Conservation (phyloP, 2,888 invertebrate species). For the Xanthorhoe spadicearia region DNA sequence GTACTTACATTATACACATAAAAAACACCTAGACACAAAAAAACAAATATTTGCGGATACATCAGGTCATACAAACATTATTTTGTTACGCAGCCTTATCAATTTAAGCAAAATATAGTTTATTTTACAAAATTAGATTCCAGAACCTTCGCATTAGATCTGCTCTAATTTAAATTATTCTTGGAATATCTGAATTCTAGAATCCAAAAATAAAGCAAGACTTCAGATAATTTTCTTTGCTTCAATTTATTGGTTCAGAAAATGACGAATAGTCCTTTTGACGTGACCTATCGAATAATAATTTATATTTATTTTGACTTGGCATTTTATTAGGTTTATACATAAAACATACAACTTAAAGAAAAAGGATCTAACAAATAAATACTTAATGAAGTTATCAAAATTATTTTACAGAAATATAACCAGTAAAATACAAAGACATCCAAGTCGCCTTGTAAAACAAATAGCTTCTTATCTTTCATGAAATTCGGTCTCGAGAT, state of each 20-base stretch:
- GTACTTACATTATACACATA: too few relatives aligned
- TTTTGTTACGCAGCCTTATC: too few relatives aligned
- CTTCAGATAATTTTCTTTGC: neutral
- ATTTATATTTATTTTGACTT: neutral
- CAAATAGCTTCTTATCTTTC: neutral
- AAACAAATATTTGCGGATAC: too few relatives aligned
- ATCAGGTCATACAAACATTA: too few relatives aligned
- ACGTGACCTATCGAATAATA: neutral
- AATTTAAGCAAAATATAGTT: neutral
- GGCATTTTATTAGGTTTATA: neutral
- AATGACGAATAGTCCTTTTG: too few relatives aligned
- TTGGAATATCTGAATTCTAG: neutral
- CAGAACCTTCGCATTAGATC: neutral
- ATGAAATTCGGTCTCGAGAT: constrained; percentile 1
- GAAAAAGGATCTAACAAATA: neutral
- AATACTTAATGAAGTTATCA: neutral
- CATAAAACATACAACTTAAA: neutral
- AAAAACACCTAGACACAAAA: too few relatives aligned
- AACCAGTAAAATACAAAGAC: neutral
- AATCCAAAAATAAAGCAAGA: neutral
- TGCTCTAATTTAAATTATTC: neutral
- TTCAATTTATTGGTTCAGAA: neutral
- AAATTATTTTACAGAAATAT: neutral
- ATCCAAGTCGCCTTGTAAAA: neutral
- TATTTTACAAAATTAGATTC: neutral